Base-by-base conservation (phyloP, 2,888 invertebrate genomes). In the Noctuana brunneofusca region DNA sequence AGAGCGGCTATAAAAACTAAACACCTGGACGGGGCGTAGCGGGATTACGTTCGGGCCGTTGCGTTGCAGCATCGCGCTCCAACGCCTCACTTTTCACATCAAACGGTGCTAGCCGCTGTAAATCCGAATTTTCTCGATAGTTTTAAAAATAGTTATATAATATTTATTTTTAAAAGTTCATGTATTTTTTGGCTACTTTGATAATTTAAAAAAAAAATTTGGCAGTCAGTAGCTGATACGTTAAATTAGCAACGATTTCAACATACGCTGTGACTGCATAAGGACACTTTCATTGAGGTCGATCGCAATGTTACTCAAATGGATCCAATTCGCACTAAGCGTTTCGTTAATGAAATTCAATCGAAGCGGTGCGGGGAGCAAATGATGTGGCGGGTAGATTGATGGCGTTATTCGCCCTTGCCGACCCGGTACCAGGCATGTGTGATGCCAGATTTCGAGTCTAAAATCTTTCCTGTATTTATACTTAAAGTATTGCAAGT, bases 351-450 rank as follows among this genome's bases (percentile, higher is more conserved):
- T 90, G 90, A 89, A 90, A 90, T 89, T 89, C 90, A 90, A 91
- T 90, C 87, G 87, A 75, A 79, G 81, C 75, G 76, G 72, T 71
- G 84, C 80, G 84, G 87, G 84, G 86, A 86, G 87, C 89, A 89
- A 91, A 91, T 89, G 90, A 90, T 89, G 90, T 89, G 90, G 90
- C 85, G 84, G 84, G 84, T 86, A 90, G 90, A 90, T 90, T 89
- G 90, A 91, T 90, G 78, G 86, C 79, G 75, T 49, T 55, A 55
- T 62, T 55, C 59, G 46, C 46, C 46, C 46, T 22, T 5, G 46
- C 20, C 46, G 22, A 46, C 46, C 46, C 46, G 12, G 20, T 46
- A 20, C 46, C 46, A 41, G 16, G 16, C 43, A 18, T 18, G 3
- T 43, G 43, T 43, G 43, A 43, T 43, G 18, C 43, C 43, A 18